Evolutionary conservation across 2,797 vertebrate species (phyloP).

Genomic region (Vespertilio murinus): DNA sequence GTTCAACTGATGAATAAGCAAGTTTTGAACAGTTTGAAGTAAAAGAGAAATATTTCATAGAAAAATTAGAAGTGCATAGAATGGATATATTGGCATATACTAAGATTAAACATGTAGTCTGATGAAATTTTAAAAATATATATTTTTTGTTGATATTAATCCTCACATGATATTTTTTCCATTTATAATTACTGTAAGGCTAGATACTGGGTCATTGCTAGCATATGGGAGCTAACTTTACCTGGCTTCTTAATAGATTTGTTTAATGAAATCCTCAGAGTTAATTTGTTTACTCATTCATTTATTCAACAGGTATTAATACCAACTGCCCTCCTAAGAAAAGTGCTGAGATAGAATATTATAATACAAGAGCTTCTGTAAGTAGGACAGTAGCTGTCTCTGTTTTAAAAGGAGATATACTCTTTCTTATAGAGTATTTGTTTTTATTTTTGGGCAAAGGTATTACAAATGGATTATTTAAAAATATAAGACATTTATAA

Average conservation of each 20-base stretch:
- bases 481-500: background rate
- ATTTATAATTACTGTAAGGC: background rate
- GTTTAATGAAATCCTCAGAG: slow-evolving; percentile 49
- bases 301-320: slow-evolving; percentile 75
- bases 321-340: slow-evolving; percentile 71
- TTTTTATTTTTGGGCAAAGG: slow-evolving; percentile 9
- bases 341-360: slow-evolving; percentile 74
- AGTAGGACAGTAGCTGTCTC: slow-evolving; percentile 69
- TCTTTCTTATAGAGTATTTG: slow-evolving; percentile 22
- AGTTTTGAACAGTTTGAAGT: slow-evolving; percentile 29
- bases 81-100: slow-evolving; percentile 23
- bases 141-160: too few relatives aligned
- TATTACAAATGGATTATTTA: slow-evolving; percentile 33
- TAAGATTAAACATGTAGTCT: slow-evolving; percentile 12
- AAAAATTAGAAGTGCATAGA: slow-evolving; percentile 37
- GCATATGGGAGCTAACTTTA: background rate
- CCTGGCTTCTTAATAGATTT: slow-evolving; percentile 36
- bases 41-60: slow-evolving; percentile 12
- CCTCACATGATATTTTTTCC: too few relatives aligned
- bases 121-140: too few relatives aligned
- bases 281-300: slow-evolving; percentile 64
- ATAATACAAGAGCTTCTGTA: slow-evolving; percentile 71
- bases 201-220: slow-evolving; percentile 7
- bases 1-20: background rate
- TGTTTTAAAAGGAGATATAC: slow-evolving; percentile 50